Evolutionary conservation across 1,140 invertebrate genomes (phyloP), one percentile per base, ranked within the genome.

Genomic region (Drosophila nasuta): DNA sequence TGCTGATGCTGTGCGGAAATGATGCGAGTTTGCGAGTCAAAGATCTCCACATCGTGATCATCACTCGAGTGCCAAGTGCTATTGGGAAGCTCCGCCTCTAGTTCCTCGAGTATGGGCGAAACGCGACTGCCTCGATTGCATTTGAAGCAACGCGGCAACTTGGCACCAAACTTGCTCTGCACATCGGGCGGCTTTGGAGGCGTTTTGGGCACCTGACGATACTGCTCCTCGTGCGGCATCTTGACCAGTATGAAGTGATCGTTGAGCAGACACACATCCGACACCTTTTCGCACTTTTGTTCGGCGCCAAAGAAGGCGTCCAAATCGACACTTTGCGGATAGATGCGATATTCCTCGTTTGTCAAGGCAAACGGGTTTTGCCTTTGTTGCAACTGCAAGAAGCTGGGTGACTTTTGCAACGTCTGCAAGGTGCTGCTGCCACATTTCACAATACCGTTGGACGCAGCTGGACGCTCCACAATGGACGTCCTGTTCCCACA

Each of bases 231-330:
- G 4, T 52, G 15, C 8, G 91, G 91, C 79, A 91, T 91, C 78
- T 92, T 91, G 10, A 92, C 91, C 69, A 92, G 74, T 38, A 92
- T 92, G 17, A 81, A 92, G 67, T 92, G 87, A 76, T 92, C 91
- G 67, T 92, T 92, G 15, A 92, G 77, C 48, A 92, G 65, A 51
- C 91, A 92, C 10, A 92, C 78, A 77, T 92, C 91, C 25, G 91
- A 91, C 0, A 92, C 82, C 43, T 78, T 80, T 3, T 88, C 79
- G 33, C 74, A 90, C 41, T 72, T 79, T 20, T 80, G 76, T n/a
- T 81, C 63, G 28, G 70, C 79, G 5, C 85, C 76, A 45, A 91
- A 91, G 51, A 91, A 91, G 10, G 86, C 72, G 30, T 89, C 82
- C 35, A 91, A 33, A 48, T 86, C 81, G 28, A 85, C 71, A 17